Evolutionary conservation across 2,888 invertebrate genomes (phyloP), one percentile per base, ranked within the genome.

Genomic region (Trachelus iudaicus): DNA sequence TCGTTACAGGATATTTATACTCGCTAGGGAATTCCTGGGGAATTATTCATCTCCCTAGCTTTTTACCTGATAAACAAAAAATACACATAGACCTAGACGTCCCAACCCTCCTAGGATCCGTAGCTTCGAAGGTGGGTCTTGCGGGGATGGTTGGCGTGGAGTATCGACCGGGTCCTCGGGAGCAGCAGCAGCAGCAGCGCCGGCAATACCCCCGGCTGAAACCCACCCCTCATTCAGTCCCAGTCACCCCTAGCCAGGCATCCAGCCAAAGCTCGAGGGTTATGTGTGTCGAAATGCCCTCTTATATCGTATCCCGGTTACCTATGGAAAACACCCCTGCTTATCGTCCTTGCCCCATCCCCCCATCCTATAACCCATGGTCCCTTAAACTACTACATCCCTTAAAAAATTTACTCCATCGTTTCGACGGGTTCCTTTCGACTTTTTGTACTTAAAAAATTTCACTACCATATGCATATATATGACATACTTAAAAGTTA

Each of bases 111-210:
- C 6, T 56, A 56, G 30, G 69, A 34, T n/a, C 15, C 35, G 76
- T 34, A 37, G 76, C 69, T 69, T 69, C 71, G 69, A 69, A 71
- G 69, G 76, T 76, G 15, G 73, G 69, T 40, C 73, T n/a, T 56
- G 69, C 71, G 23, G 56, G 76, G 76, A 73, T 76, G 73, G 76
- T 40, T 56, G 69, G 69, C 71, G 77, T 31, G 77, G 73, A 76
- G 77, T 77, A 77, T 77, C 77, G 77, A 77, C 77, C 77, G 73
- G 73, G 77, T 73, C 69, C 23, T 56, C 40, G 23, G 40, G 40
- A 56, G 40, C 40, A 56, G 40, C 40, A 37, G 37, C 37, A 37
- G 37, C 37, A 56, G 40, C 13, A 37, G 37, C 34, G 34, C 34
- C 15, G 15, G 15, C 40, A 69, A 31, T 73, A 69, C 77, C 77